Evolutionary conservation across 2,888 invertebrate species (phyloP), one percentile per base, ranked within the genome.

Genomic region (Acrocera orbiculus): DNA sequence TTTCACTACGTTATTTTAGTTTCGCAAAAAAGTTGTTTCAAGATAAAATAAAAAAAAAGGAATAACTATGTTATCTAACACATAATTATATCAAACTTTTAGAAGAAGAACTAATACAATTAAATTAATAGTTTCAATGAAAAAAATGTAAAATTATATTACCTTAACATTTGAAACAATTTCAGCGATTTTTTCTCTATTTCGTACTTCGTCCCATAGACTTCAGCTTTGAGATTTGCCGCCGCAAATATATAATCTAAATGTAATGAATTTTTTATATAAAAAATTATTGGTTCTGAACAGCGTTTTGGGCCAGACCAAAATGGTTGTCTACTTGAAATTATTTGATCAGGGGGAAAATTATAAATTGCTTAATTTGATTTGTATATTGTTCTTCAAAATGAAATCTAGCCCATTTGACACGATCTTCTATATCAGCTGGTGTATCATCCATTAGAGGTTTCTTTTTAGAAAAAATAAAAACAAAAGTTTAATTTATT

Each of bases 241-340:
- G 78, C 92, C 0, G 95, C 79, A 35, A 76, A 70, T 5, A 99
- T 64, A 51, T 89, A 98, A 55, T 95, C 93, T 46, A 95, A 56
- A 58, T 96, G 95, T 46, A 85, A 58, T 0, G 72, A 61, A 8
- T 80, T 68, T 13, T 70, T 63, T 0, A 73, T 60, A 47, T 76
- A 69, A 49, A 83, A 86, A 2, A 50, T 52, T 4, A 96, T 62
- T 0, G 87, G 75, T 40, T 75, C 70, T 0, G 98, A 98, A 55
- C 96, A 98, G 26, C 96, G 73, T 62, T 98, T 92, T 0, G 87
- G 86, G 1, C 89, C 96, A 0, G 95, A 95, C 98, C 98, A 99
- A 65, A 98, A 98, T 4, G 83, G 81, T 35, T 89, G 82, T 1
- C 87, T 86, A 51, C 75, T 81, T 13, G 80, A 75, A 24, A 85